Conservation (phyloP, 2,113 vertebrate species). For the Formicarius rufipectus region DNA sequence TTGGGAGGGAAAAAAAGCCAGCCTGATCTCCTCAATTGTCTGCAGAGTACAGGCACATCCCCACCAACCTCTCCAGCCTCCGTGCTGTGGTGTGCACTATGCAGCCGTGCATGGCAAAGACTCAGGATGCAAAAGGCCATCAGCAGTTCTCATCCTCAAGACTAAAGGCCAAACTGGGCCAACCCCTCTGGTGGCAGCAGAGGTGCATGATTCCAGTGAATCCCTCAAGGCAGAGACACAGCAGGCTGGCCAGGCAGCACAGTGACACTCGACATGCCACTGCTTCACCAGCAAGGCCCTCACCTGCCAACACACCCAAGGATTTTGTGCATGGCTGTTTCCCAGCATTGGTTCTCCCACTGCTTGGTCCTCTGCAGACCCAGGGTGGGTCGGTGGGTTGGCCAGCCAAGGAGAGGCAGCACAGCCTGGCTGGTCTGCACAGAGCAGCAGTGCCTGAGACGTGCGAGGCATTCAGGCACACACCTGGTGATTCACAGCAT, state of each 20-base stretch:
- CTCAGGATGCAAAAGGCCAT: neutral
- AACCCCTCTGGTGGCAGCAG: rapidly evolving
- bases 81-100: rapidly evolving
- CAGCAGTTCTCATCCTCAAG: neutral
- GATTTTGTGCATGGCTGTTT: neutral
- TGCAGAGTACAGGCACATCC: neutral
- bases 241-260: neutral
- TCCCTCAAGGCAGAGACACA: neutral
- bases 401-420: neutral
- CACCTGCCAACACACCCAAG: neutral
- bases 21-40: neutral
- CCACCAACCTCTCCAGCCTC: neutral
- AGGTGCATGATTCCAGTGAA: rapidly evolving
- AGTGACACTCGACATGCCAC: no score
- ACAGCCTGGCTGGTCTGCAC: neutral
- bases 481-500: neutral
- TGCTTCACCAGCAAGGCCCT: rapidly evolving
- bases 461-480: neutral
- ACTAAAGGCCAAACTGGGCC: neutral
- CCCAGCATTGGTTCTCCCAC: neutral
- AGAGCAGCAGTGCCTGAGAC: neutral
- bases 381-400: rapidly evolving
- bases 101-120: rapidly evolving
- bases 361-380: rapidly evolving
- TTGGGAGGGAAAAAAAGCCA: neutral